Evolutionary conservation across 1,140 invertebrate genomes (phyloP).

Genomic region (Dinoponera quadriceps): DNA sequence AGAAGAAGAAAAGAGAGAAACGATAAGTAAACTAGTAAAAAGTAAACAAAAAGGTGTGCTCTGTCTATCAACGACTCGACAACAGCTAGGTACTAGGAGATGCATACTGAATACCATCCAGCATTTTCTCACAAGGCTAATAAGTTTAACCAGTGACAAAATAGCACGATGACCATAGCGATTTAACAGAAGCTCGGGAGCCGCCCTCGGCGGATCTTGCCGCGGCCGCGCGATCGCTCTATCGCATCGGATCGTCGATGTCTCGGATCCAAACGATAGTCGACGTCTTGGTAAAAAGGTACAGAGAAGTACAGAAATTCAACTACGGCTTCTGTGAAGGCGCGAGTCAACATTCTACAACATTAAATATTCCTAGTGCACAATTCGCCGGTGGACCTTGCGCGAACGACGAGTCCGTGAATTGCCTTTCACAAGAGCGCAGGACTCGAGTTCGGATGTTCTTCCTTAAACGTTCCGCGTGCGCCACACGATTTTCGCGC

Average conservation of each 20-base stretch:
- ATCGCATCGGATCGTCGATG: neutral
- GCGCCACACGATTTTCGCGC: slow-evolving; percentile 11
- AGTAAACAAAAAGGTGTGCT: slow-evolving; percentile 80
- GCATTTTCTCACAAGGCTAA: slow-evolving; percentile 73
- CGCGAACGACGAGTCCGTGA: neutral
- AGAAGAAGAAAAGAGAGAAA: slow-evolving; percentile 5
- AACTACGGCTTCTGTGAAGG: slow-evolving; percentile 74
- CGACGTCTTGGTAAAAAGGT: neutral
- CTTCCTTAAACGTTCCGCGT: no score
- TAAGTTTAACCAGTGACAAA: slow-evolving; percentile 76
- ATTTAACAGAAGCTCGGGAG: slow-evolving; percentile 77
- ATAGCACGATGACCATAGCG: slow-evolving; percentile 68
- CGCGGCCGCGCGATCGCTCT: slow-evolving; percentile 2
- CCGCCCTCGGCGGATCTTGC: slow-evolving; percentile 5
- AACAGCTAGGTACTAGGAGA: slow-evolving; percentile 84
- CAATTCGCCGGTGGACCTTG: slow-evolving; percentile 54
- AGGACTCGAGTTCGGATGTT: no score
- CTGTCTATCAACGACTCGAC: slow-evolving; percentile 86
- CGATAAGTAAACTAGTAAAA: slow-evolving; percentile 74
- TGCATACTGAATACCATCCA: slow-evolving; percentile 80
- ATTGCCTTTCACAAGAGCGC: no score
- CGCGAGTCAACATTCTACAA: slow-evolving; percentile 74
- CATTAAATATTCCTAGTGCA: slow-evolving; percentile 69
- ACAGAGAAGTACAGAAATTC: slow-evolving; percentile 24
- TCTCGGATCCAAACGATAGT: neutral